phyloP scores from a whole-genome alignment of 2,797 vertebrate genomes.

The Hybognathus amarus region DNA sequence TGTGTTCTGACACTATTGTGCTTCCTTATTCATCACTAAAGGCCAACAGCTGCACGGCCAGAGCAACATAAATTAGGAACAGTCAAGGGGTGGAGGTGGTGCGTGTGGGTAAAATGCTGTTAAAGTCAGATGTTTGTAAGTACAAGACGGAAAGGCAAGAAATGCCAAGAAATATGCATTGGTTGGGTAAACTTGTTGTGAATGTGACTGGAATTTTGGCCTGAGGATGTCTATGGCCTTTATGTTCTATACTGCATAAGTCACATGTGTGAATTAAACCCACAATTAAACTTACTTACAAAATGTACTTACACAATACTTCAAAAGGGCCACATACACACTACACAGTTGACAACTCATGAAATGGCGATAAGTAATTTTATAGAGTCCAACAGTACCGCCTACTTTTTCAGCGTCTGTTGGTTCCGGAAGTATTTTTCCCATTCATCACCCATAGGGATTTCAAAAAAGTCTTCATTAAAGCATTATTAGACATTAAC shows the following conservation, averaged over 20 bases:
- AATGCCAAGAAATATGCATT: constrained; percentile 6
- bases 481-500: neutral
- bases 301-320: neutral
- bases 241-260: neutral
- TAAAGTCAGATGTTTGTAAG: neutral
- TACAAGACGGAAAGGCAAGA: neutral
- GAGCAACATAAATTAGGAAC: constrained; percentile 18
- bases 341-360: neutral
- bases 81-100: neutral
- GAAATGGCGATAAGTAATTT: neutral
- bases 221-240: neutral
- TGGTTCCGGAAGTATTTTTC: neutral
- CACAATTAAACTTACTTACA: neutral
- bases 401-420: neutral
- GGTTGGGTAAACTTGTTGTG: neutral
- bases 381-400: neutral
- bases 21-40: constrained; percentile 12
- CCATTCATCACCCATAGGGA: neutral
- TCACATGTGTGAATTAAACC: neutral
- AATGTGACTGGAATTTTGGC: neutral
- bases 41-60: constrained; percentile 18
- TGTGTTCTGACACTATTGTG: constrained; percentile 28
- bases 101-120: neutral
- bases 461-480: neutral
- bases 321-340: neutral